Conservation (phyloP, 2,797 vertebrate genomes). For the Coregonus ussuriensis region DNA sequence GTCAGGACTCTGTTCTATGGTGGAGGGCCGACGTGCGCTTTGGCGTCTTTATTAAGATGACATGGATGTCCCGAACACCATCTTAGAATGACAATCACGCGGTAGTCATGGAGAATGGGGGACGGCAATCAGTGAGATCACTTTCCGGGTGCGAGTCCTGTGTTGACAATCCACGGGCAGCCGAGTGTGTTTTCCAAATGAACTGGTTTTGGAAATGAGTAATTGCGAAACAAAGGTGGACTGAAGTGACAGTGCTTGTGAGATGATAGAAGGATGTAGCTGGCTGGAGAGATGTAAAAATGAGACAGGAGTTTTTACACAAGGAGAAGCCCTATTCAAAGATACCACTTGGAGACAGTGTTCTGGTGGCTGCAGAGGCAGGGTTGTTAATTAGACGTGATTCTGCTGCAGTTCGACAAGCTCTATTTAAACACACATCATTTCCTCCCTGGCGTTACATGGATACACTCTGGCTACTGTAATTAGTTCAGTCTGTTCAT, state of each 20-base stretch:
- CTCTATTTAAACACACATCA: slow-evolving; percentile 56
- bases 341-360: slow-evolving; percentile 34
- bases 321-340: slow-evolving; percentile 23
- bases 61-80: slow-evolving; percentile 81
- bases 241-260: slow-evolving; percentile 70
- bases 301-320: slow-evolving; percentile 12
- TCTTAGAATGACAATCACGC: slow-evolving; percentile 86
- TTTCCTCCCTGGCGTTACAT: slow-evolving; percentile 58
- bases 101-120: slow-evolving; percentile 63
- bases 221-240: slow-evolving; percentile 69
- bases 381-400: slow-evolving; percentile 63
- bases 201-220: slow-evolving; percentile 70
- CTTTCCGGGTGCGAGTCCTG: slow-evolving; percentile 63
- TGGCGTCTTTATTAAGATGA: slow-evolving; percentile 95
- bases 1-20: slow-evolving; percentile 82
- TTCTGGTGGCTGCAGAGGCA: slow-evolving; percentile 31
- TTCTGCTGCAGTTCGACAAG: slow-evolving; percentile 63
- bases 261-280: neutral
- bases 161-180: slow-evolving; percentile 73
- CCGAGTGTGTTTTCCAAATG: slow-evolving; percentile 80
- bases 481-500: slow-evolving; percentile 79
- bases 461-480: slow-evolving; percentile 65
- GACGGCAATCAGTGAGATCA: slow-evolving; percentile 82
- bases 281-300: neutral
- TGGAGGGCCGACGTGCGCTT: slow-evolving; percentile 79